A percentile compares a stretch with the other conserved stretches of the same genome.
Conservation (phyloP, 2,797 vertebrate genomes). For the Chanos chanos region DNA sequence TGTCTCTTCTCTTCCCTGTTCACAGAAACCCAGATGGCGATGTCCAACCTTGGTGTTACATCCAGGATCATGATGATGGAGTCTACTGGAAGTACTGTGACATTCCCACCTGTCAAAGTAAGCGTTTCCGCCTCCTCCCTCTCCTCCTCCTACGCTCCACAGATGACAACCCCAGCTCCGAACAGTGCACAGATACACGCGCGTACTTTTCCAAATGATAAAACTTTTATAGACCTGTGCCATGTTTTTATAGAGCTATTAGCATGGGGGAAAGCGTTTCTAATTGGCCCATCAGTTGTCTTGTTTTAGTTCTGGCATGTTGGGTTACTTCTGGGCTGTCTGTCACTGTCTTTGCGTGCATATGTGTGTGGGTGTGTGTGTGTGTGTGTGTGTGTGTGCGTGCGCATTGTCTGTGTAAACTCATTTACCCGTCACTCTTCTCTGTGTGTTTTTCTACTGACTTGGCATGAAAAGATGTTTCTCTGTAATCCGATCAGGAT, state of each 20-base stretch:
- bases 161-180: too few relatives aligned
- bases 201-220: background rate
- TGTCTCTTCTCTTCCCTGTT: conserved; percentile 36
- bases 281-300: conserved; percentile 28
- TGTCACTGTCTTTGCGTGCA: conserved; percentile 43
- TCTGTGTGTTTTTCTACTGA: too few relatives aligned
- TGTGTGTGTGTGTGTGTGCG: conserved; percentile 3
- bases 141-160: background rate
- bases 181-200: conserved; percentile 33
- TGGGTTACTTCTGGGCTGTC: conserved; percentile 43
- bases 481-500: too few relatives aligned
- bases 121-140: conserved; percentile 40
- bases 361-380: conserved; percentile 3
- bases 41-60: conserved; percentile 95
- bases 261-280: conserved; percentile 7
- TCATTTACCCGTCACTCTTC: background rate
- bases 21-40: conserved; percentile 92
- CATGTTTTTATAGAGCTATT: conserved; percentile 19
- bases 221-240: background rate
- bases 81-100: conserved; percentile 96
- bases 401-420: background rate
- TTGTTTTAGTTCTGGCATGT: conserved; percentile 25
- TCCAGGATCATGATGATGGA: conserved; percentile 87
- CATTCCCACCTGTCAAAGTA: conserved; percentile 90
- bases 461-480: too few relatives aligned